Evolutionary conservation across 2,797 vertebrate genomes (phyloP).

Genomic region (Nasua narica): DNA sequence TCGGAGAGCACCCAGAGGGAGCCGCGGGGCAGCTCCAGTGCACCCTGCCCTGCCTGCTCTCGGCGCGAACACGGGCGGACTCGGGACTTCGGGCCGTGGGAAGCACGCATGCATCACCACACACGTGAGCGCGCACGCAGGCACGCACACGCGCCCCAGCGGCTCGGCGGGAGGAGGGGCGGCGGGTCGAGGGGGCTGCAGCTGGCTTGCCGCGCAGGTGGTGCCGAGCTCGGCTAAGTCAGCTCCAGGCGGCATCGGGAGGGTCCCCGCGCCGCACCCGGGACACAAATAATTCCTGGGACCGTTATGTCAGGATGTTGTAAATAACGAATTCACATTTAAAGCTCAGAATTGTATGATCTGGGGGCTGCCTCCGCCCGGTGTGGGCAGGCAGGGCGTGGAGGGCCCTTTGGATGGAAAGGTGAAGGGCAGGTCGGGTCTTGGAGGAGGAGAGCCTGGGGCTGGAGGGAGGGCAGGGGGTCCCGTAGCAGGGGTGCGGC

Average conservation of each 20-base stretch:
- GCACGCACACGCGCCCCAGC: neutral
- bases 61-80: too few relatives aligned
- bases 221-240: neutral
- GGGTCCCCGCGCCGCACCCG: neutral
- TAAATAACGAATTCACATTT: neutral
- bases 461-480: too few relatives aligned
- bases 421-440: neutral
- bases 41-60: neutral
- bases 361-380: neutral
- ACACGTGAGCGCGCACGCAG: neutral
- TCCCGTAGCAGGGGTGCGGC: neutral
- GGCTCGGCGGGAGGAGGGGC: fast-evolving
- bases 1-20: neutral
- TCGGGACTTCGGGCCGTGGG: too few relatives aligned
- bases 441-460: neutral
- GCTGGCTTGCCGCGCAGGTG: fast-evolving
- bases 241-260: neutral
- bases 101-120: neutral
- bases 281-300: slow-evolving; percentile 29
- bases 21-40: fast-evolving
- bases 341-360: neutral
- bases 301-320: neutral
- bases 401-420: neutral
- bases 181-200: neutral
- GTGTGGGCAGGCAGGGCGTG: neutral